These are phyloP conservation scores for Lanius collurio DNA, from an alignment of 2,113 vertebrate genomes.

Conservation along the genomic window DNA sequence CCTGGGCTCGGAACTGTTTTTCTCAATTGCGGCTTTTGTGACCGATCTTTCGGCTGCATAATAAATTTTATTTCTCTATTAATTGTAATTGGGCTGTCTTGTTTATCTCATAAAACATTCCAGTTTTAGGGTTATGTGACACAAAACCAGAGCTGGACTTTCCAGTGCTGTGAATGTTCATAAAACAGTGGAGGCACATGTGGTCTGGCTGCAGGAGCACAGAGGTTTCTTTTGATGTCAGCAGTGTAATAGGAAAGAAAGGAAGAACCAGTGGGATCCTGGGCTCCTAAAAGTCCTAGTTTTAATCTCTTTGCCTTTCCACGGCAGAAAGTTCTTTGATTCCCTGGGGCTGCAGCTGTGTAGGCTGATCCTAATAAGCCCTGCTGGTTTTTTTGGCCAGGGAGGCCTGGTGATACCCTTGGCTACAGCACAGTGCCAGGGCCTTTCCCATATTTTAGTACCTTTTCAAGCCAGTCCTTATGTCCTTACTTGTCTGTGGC, in stretches of 20 bases:
- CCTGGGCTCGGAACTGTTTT: too few relatives aligned
- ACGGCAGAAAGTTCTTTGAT: background rate
- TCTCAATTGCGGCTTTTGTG: too few relatives aligned
- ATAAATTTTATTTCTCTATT: too few relatives aligned
- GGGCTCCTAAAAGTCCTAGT: background rate
- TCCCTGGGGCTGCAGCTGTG: background rate
- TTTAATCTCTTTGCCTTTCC: background rate
- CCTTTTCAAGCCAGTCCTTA: background rate
- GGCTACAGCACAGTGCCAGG: background rate
- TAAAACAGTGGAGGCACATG: background rate
- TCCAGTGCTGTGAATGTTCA: background rate
- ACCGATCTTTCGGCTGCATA: too few relatives aligned
- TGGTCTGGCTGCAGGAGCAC: rapidly evolving
- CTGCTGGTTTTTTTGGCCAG: background rate
- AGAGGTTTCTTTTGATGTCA: background rate
- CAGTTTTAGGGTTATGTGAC: background rate
- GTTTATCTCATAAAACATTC: background rate
- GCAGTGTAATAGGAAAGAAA: background rate
- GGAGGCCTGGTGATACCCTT: background rate
- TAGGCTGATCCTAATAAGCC: background rate
- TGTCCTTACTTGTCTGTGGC: background rate
- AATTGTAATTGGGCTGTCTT: too few relatives aligned
- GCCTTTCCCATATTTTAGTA: background rate
- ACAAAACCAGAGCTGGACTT: background rate
- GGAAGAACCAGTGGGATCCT: background rate